Conservation (phyloP, 2,888 invertebrate genomes). For the Pristionchus fissidentatus region DNA sequence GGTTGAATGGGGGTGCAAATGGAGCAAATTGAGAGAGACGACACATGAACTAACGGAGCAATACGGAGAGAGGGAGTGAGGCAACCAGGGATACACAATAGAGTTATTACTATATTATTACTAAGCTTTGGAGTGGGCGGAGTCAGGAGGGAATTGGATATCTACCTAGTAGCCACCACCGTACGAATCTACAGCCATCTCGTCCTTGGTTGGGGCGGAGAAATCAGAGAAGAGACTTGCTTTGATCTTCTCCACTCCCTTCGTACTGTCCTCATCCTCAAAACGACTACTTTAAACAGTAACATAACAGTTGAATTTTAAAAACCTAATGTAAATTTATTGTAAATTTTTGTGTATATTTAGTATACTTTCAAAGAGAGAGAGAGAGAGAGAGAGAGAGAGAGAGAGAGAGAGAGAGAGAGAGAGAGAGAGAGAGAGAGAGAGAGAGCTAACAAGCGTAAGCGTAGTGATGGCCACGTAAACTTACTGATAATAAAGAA, state of each 20-base stretch:
- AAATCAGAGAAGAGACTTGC: slow-evolving; percentile 32
- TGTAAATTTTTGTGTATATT: too few relatives aligned
- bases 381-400: too few relatives aligned
- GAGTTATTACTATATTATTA: background rate
- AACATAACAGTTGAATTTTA: too few relatives aligned
- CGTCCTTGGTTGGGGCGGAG: slow-evolving; percentile 28
- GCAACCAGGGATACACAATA: background rate
- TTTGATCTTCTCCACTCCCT: slow-evolving; percentile 46
- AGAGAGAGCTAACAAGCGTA: too few relatives aligned
- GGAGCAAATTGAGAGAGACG: slow-evolving; percentile 16
- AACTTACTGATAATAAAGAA: too few relatives aligned
- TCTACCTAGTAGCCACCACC: background rate
- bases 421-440: too few relatives aligned
- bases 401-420: too few relatives aligned
- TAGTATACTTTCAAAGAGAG: too few relatives aligned
- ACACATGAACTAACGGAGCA: background rate
- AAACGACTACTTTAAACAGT: too few relatives aligned
- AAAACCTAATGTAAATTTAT: too few relatives aligned
- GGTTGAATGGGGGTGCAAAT: background rate
- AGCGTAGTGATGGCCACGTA: too few relatives aligned
- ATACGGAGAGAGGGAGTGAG: background rate
- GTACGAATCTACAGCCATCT: background rate
- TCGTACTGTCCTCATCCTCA: slow-evolving; percentile 12
- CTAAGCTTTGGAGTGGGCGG: background rate
- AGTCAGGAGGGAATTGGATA: background rate